These are phyloP conservation scores for Pholis gunnellus DNA, from an alignment of 2,113 vertebrate genomes.

Conservation along the genomic window DNA sequence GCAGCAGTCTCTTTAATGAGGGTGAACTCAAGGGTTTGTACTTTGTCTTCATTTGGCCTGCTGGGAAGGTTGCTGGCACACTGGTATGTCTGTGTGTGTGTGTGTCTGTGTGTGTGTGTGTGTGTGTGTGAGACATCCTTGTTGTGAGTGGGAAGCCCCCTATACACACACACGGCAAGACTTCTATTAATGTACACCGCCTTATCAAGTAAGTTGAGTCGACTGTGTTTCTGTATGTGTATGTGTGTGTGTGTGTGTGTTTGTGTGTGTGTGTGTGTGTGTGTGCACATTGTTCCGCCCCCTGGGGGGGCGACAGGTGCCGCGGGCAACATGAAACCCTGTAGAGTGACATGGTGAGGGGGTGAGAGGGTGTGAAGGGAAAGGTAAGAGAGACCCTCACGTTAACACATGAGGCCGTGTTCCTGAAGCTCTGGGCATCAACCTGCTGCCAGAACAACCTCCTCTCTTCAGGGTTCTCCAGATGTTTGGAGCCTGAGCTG, in stretches of 20 bases:
- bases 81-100: background rate
- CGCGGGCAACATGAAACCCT: constrained; percentile 68
- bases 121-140: constrained; percentile 17
- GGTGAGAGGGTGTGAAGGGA: constrained; percentile 27
- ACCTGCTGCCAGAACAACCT: background rate
- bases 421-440: too few species aligned
- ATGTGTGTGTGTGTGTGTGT: background rate
- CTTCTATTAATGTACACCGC: constrained; percentile 48
- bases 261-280: constrained; percentile 9
- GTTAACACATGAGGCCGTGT: background rate
- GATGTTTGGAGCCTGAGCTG: too few species aligned
- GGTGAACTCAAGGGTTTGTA: constrained; percentile 46
- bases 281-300: background rate
- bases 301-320: constrained; percentile 72
- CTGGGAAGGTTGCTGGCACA: constrained; percentile 44
- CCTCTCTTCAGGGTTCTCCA: background rate
- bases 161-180: constrained; percentile 16
- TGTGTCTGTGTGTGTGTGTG: constrained; percentile 19
- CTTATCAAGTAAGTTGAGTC: constrained; percentile 30
- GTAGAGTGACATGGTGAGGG: constrained; percentile 37
- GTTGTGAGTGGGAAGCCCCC: constrained; percentile 58
- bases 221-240: background rate
- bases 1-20: constrained; percentile 49
- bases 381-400: background rate
- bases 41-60: constrained; percentile 27